Evolutionary conservation across 1,140 invertebrate species (phyloP).

Genomic region (Monochamus saltuarius): DNA sequence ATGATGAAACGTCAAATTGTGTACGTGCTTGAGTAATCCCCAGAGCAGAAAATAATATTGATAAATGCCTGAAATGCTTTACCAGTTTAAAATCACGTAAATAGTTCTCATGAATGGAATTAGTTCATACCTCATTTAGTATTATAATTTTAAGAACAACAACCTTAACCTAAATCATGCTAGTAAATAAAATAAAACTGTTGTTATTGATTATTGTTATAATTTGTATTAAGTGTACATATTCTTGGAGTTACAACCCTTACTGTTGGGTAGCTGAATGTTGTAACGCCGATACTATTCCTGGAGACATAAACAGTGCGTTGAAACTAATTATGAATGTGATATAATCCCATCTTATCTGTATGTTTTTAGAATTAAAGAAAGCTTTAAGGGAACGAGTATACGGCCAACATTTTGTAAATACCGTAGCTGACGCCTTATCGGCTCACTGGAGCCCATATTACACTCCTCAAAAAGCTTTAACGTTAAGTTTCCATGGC

Average conservation of each 20-base stretch:
- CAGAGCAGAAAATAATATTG: too few relatives aligned
- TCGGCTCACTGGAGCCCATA: conserved; percentile 54
- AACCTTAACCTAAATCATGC: not conserved
- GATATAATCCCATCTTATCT: conserved; percentile 1
- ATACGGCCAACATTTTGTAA: conserved; percentile 70
- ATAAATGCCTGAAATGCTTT: too few relatives aligned
- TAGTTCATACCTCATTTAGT: not conserved
- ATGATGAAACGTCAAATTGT: conserved; percentile 6
- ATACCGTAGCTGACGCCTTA: conserved; percentile 59
- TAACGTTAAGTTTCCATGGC: conserved; percentile 78
- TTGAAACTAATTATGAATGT: not conserved
- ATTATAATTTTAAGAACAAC: not conserved
- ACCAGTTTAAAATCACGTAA: not conserved
- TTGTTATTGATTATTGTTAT: not conserved
- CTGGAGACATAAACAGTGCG: conserved; percentile 25
- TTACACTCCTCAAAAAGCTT: conserved; percentile 62
- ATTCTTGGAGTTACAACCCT: conserved; percentile 20
- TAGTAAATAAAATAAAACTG: not conserved
- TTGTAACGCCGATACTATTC: conserved; percentile 29
- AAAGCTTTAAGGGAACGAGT: conserved; percentile 48
- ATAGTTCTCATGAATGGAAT: not conserved
- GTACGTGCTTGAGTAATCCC: not conserved
- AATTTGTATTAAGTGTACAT: not conserved
- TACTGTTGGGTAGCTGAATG: conserved; percentile 28
- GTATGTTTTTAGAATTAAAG: conserved; percentile 46